phyloP scores from a whole-genome alignment of 1,140 invertebrate species.

The Aphaenogaster rudis region DNA sequence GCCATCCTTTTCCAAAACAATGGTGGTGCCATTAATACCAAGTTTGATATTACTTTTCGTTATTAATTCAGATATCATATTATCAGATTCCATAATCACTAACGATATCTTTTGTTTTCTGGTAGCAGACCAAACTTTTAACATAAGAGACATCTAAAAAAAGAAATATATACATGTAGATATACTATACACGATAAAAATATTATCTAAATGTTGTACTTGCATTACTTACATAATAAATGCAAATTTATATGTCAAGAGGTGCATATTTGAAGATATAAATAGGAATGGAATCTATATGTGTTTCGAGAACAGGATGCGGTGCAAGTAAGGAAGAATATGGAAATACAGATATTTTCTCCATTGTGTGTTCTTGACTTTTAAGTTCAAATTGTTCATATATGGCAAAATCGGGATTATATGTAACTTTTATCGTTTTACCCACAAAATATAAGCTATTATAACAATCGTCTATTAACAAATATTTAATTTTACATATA shows the following conservation, averaged over 20 bases:
- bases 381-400: constrained; percentile 9
- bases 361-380: neutral
- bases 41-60: constrained; percentile 1
- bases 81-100: neutral
- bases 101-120: constrained; percentile 22
- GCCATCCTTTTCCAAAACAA: constrained; percentile 20
- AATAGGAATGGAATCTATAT: neutral
- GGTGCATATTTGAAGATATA: constrained; percentile 14
- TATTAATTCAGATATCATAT: constrained; percentile 6
- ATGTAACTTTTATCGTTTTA: neutral
- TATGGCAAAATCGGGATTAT: constrained; percentile 13
- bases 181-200: too few relatives aligned
- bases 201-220: too few relatives aligned
- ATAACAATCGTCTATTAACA: constrained; percentile 12
- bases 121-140: neutral
- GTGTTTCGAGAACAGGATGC: neutral
- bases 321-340: neutral
- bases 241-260: neutral
- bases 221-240: neutral
- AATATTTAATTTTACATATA: constrained; percentile 20
- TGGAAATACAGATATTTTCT: neutral
- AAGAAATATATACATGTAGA: neutral
- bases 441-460: constrained; percentile 15
- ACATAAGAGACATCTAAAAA: constrained; percentile 15
- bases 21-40: neutral